Base-by-base conservation (phyloP, 2,113 vertebrate species). In the Hippocampus guttulatus region DNA sequence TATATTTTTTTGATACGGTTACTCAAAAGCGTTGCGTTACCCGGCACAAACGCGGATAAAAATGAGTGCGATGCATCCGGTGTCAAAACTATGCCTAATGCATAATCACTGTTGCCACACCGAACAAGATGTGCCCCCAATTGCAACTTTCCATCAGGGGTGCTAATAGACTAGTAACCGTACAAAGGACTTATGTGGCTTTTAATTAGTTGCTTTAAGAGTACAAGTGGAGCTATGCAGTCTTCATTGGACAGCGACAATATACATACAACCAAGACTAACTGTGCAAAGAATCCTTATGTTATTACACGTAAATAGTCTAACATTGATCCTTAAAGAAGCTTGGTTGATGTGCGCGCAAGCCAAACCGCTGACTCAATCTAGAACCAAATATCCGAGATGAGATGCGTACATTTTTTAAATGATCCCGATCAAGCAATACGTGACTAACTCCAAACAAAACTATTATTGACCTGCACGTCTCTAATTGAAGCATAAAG, bases 401-500 rank as follows among this genome's bases (percentile, higher is more conserved):
- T 23, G 20, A 64, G 62, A 43, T 15, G 21, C 3, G 14, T 64
- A 41, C 23, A 14, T 64, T 64, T 38, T 64, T 64, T 43, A 16
- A 25, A 45, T 64, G 12, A 61, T 43, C 9, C 21, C 40, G 10
- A 63, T 23, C 21, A 15, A 41, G 14, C 45, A 64, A 64, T 64
- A 27, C 14, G 5, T 27, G 57, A 60, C 57, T 60, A 8, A 30
- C 12, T 64, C n/a, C 41, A 64, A 64, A 45, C n/a, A 27, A 47
- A 65, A 12, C 40, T 43, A n/a, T 65, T 65, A 47, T 65, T 65
- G 64, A 47, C 64, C 23, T 18, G 23, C 12, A n/a, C 27, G 23
- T 49, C 60, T 70, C 65, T 55, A 66, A 75, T 52, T 66, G 74
- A 86, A 78, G 79, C 73, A 80, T n/a, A 45, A 81, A 81, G 84